Evolutionary conservation across 1,140 invertebrate genomes (phyloP), one percentile per base, ranked within the genome.

Genomic region (Procambarus clarkii): DNA sequence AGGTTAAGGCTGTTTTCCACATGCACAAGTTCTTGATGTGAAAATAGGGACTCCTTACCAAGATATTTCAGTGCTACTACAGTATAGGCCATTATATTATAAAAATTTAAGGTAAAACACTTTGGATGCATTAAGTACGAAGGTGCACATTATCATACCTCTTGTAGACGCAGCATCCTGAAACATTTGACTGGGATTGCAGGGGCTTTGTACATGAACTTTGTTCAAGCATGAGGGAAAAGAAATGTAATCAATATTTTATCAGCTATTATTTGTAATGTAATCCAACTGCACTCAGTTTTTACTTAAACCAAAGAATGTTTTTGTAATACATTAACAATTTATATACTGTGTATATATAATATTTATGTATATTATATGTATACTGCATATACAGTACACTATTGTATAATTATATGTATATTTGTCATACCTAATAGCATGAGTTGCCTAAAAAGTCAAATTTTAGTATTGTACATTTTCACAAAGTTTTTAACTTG

Each of bases 111-210:
- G 8, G 8, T 54, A 54, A 54, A 54, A 80, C 15, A 48, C 45
- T 15, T 80, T 24, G 48, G 11, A 80, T 80, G 78, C 78, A 44
- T 44, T 80, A 80, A 54, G 7, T 80, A 48, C 58, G 46, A 81
- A 81, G 79, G 48, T 81, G 48, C 48, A 81, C 48, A 54, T 81
- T 45, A 81, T 54, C 48, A 58, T 81, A 58, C 79, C 79, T 81
- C 79, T 81, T 24, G n/a, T 81, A 58, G 79, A 81, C 79, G 79
- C 58, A 81, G 79, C 18, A 58, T 81, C 79, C 54, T 80, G 15
- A 21, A 80, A 80, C 21, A 48, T 44, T 48, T 48, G 50, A 54
- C 50, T 9, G 50, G 34, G 34, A 78, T 1, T 80, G 78, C 48
- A 80, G 48, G 76, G 78, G 78, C 78, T 50, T 80, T 80, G 13